These are phyloP conservation scores for Athetis lepigone DNA, from an alignment of 2,888 invertebrate species.

Conservation along the genomic window DNA sequence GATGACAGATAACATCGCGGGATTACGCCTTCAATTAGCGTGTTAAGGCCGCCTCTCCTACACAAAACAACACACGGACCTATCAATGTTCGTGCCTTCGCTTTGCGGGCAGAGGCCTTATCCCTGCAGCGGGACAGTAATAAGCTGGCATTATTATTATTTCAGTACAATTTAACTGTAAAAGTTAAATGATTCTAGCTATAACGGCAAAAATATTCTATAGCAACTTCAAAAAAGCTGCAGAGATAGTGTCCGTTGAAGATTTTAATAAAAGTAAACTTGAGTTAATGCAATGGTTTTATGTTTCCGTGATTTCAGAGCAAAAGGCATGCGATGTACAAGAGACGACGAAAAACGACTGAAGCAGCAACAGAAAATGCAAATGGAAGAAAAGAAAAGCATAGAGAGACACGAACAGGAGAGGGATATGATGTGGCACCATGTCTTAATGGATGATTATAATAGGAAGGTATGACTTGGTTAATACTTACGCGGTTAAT, in stretches of 20 bases:
- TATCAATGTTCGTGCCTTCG: too few relatives aligned
- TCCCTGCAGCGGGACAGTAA: too few relatives aligned
- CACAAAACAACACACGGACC: too few relatives aligned
- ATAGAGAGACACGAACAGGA: slow-evolving; percentile 75
- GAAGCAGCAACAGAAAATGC: slow-evolving; percentile 78
- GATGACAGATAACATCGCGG: too few relatives aligned
- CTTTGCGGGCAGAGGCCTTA: too few relatives aligned
- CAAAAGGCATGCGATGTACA: slow-evolving; percentile 80
- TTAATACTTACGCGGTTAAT: neutral
- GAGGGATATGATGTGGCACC: slow-evolving; percentile 83
- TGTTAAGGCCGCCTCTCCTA: too few relatives aligned
- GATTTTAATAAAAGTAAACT: neutral
- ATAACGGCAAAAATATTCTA: too few relatives aligned
- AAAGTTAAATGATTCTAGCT: neutral
- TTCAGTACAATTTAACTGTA: too few relatives aligned
- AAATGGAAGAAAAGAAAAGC: slow-evolving; percentile 78
- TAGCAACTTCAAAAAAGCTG: neutral
- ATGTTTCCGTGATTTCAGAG: slow-evolving; percentile 66
- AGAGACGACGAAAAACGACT: slow-evolving; percentile 77
- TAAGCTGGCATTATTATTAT: too few relatives aligned
- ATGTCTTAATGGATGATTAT: slow-evolving; percentile 78
- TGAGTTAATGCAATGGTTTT: neutral
- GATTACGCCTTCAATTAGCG: too few relatives aligned
- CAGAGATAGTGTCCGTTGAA: too few relatives aligned
- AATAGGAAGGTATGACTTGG: slow-evolving; percentile 72